Percentiles rank a stretch among this genome's conserved stretches.
phyloP scores from a whole-genome alignment of 2,797 vertebrate species.

The Phataginus tetradactyla region DNA sequence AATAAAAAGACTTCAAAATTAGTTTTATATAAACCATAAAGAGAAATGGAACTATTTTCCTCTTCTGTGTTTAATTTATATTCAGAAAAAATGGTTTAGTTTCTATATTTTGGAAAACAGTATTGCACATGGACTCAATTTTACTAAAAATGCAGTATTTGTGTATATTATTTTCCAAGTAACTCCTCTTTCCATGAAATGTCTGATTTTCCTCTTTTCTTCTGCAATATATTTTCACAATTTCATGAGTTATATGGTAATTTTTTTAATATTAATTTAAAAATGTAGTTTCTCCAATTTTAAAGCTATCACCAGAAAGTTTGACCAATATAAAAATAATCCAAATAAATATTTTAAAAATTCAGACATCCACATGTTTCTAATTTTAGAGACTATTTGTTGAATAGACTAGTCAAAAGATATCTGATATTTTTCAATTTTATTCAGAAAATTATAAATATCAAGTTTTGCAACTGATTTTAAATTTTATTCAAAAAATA shows the following conservation, averaged over 20 bases:
- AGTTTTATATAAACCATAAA: slow-evolving; percentile 73
- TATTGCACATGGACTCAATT: slow-evolving; percentile 78
- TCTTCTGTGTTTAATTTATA: slow-evolving; percentile 80
- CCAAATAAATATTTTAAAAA: neutral
- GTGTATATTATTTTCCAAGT: slow-evolving; percentile 72
- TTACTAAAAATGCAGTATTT: slow-evolving; percentile 77
- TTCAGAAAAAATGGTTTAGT: slow-evolving; percentile 65
- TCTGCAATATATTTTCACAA: slow-evolving; percentile 61
- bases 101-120: slow-evolving; percentile 78
- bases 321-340: neutral
- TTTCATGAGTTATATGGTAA: slow-evolving; percentile 61
- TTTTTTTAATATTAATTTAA: slow-evolving; percentile 56
- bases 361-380: neutral
- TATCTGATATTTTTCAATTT: neutral
- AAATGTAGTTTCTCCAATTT: slow-evolving; percentile 57
- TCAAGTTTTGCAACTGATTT: slow-evolving; percentile 39
- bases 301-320: slow-evolving; percentile 36
- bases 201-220: slow-evolving; percentile 57
- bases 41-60: slow-evolving; percentile 73
- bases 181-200: slow-evolving; percentile 71
- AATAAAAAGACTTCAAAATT: slow-evolving; percentile 73
- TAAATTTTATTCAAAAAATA: slow-evolving; percentile 43
- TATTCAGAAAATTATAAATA: slow-evolving; percentile 29
- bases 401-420: neutral
- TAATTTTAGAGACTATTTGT: slow-evolving; percentile 43